Evolutionary conservation across 2,888 invertebrate genomes (phyloP).

Genomic region (Andrena minutula): DNA sequence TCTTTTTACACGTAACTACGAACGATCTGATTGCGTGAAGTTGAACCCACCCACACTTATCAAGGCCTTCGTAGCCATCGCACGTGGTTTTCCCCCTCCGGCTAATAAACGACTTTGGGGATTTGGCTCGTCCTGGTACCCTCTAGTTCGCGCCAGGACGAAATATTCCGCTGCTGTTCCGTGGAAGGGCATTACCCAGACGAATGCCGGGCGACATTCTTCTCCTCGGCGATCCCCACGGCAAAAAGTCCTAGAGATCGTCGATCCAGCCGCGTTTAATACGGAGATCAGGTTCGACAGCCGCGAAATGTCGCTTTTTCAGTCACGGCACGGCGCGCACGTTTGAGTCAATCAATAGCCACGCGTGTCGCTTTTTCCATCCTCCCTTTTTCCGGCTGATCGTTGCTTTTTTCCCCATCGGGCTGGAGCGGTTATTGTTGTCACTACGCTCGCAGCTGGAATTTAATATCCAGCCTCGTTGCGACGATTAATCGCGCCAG

Average conservation of each 20-base stretch:
- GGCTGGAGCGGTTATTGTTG: conserved; percentile 26
- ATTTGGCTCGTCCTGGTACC: conserved; percentile 60
- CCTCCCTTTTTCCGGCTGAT: background rate
- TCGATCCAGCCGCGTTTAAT: conserved; percentile 30
- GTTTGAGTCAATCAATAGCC: conserved; percentile 26
- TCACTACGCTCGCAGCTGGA: conserved; percentile 4
- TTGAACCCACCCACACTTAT: conserved; percentile 38
- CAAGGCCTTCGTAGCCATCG: conserved; percentile 49
- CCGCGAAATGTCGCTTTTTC: conserved; percentile 29
- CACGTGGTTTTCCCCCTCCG: conserved; percentile 43
- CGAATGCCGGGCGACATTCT: conserved; percentile 38
- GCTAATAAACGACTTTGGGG: conserved; percentile 71
- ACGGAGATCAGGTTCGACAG: conserved; percentile 20
- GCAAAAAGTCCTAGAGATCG: conserved; percentile 23
- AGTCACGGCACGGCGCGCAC: background rate
- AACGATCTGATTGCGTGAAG: conserved; percentile 19
- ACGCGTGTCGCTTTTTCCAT: background rate
- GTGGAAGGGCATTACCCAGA: conserved; percentile 52
- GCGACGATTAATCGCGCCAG: conserved; percentile 40
- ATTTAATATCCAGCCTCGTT: conserved; percentile 37
- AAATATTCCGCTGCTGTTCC: conserved; percentile 50
- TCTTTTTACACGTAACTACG: conserved; percentile 12
- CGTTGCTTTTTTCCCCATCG: background rate
- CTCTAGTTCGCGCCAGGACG: conserved; percentile 35
- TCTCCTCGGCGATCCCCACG: conserved; percentile 23